Percentiles rank a stretch among this genome's conserved stretches.
These are phyloP conservation scores for Acanthopleura granulata DNA, from an alignment of 2,888 invertebrate species.

Conservation along the genomic window DNA sequence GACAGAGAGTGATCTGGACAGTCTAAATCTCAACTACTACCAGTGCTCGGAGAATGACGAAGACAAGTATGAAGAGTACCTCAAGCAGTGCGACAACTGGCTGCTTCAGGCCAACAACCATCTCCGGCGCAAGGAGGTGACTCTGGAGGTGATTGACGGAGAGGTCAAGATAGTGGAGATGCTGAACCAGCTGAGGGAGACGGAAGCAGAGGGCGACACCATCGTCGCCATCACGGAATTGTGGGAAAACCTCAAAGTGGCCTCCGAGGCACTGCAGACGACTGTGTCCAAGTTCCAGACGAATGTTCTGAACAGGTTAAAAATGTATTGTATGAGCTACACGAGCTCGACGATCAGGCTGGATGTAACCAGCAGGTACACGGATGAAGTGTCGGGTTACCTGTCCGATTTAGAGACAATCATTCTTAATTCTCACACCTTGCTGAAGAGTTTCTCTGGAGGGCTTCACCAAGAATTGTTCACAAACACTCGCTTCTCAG, in stretches of 20 bases:
- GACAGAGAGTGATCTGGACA: slow-evolving; percentile 50
- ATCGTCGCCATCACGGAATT: slow-evolving; percentile 55
- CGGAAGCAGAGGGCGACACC: slow-evolving; percentile 42
- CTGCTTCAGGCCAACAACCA: slow-evolving; percentile 58
- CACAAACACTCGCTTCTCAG: slow-evolving; percentile 51
- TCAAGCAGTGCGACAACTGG: slow-evolving; percentile 51
- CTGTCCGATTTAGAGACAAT: slow-evolving; percentile 44
- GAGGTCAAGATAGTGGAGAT: slow-evolving; percentile 48
- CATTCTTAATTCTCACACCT: slow-evolving; percentile 44
- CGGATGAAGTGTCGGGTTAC: slow-evolving; percentile 52
- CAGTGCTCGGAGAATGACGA: slow-evolving; percentile 40
- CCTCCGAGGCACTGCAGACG: slow-evolving; percentile 45
- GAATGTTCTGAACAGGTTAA: slow-evolving; percentile 54
- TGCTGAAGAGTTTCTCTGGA: slow-evolving; percentile 53
- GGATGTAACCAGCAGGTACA: slow-evolving; percentile 54
- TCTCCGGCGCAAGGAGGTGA: slow-evolving; percentile 47
- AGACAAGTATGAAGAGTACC: slow-evolving; percentile 46
- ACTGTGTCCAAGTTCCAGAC: slow-evolving; percentile 51
- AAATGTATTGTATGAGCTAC: slow-evolving; percentile 56
- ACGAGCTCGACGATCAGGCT: slow-evolving; percentile 46
- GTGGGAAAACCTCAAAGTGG: slow-evolving; percentile 58
- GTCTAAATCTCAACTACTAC: slow-evolving; percentile 50
- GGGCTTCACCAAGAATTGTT: slow-evolving; percentile 58
- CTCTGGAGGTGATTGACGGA: slow-evolving; percentile 43
- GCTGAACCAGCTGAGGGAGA: slow-evolving; percentile 52